Evolutionary conservation across 2,888 invertebrate genomes (phyloP).

Genomic region (Artemia sp.): DNA sequence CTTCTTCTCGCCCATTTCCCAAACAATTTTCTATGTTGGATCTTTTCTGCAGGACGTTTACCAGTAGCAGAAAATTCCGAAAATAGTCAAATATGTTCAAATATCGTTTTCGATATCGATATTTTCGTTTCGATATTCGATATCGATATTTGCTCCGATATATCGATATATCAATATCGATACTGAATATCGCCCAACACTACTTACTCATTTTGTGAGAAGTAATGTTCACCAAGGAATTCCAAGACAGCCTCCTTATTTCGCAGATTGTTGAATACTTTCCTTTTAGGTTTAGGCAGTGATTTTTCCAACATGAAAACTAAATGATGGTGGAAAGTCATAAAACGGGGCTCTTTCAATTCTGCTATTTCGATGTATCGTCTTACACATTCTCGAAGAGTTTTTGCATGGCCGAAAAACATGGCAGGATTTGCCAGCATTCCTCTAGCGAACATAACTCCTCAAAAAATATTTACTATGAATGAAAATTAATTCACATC

Average conservation of each 20-base stretch:
- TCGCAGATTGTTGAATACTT: slow-evolving; percentile 57
- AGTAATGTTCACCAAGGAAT: slow-evolving; percentile 31
- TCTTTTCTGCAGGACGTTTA: no score
- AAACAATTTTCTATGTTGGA: no score
- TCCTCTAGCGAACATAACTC: slow-evolving; percentile 81
- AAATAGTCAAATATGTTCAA: no score
- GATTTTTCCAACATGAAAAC: slow-evolving; percentile 83
- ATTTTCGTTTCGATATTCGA: no score
- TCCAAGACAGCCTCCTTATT: slow-evolving; percentile 48
- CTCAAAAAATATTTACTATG: slow-evolving; percentile 30
- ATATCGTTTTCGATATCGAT: no score
- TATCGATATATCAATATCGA: no score
- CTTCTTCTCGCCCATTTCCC: no score
- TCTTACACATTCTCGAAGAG: slow-evolving; percentile 57
- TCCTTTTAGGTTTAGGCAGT: slow-evolving; percentile 50
- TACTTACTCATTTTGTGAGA: neutral
- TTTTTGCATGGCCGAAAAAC: slow-evolving; percentile 51
- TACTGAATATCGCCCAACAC: no score
- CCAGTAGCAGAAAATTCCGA: no score
- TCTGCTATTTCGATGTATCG: slow-evolving; percentile 52
- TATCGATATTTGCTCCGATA: no score
- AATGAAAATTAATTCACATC: neutral
- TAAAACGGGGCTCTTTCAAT: slow-evolving; percentile 50
- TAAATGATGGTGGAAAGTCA: slow-evolving; percentile 84
- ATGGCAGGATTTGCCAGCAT: slow-evolving; percentile 77